Conservation (phyloP, 2,113 vertebrate species). For the Platanista minor region DNA sequence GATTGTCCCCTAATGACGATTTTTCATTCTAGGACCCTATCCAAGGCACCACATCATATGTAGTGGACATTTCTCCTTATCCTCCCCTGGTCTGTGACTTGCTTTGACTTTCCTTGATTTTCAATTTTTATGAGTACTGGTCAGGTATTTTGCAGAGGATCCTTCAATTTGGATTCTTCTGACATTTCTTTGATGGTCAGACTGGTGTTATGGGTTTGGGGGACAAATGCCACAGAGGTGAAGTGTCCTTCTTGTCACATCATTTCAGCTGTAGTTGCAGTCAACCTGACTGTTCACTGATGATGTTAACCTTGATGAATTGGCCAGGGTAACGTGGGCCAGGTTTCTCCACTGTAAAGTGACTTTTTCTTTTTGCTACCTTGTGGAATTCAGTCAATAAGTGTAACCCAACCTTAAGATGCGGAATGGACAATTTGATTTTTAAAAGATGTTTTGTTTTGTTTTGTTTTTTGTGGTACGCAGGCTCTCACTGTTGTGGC, state of each 20-base stretch:
- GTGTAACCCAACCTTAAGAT: rapidly evolving
- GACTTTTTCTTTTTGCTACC: neutral
- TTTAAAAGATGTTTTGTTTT: neutral
- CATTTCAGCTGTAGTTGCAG: neutral
- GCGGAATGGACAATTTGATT: neutral
- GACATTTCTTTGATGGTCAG: neutral
- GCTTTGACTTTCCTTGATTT: neutral
- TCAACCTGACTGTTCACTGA: rapidly evolving
- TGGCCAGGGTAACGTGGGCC: neutral
- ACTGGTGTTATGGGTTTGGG: neutral
- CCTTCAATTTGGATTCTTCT: neutral
- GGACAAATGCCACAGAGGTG: rapidly evolving
- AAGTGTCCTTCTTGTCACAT: neutral
- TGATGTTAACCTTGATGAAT: neutral
- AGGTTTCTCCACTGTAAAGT: neutral
- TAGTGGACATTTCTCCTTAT: neutral
- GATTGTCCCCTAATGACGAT: neutral
- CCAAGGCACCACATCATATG: neutral
- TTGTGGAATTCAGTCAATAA: neutral
- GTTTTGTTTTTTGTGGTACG: too few relatives aligned
- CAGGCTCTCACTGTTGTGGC: too few relatives aligned
- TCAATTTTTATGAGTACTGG: neutral
- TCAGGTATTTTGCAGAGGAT: neutral
- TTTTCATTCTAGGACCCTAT: neutral
- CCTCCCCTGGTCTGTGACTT: neutral